Evolutionary conservation across 2,888 invertebrate species (phyloP), one percentile per base, ranked within the genome.

Genomic region (Acrocera orbiculus): DNA sequence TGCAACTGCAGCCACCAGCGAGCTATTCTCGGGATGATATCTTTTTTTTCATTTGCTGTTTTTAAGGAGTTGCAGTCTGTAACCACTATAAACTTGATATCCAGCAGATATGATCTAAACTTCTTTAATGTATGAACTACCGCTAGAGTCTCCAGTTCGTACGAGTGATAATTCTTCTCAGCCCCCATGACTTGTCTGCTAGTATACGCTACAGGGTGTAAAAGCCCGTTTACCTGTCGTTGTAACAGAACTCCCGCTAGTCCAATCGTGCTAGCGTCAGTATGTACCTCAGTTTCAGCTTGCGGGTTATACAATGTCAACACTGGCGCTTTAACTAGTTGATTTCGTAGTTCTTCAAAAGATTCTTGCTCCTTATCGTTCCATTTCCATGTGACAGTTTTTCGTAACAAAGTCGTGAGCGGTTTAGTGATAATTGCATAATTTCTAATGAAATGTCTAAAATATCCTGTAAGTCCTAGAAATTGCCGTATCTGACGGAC

Each of bases 121-220:
- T 34, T 39, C 9, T 31, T 39, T 9, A 33, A n/a, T 8, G 33
- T 10, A 3, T 27, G 4, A 2, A 27, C 27, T 16, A 27, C 27
- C 5, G 27, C 27, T 3, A 27, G 4, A 8, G 27, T 27, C 4
- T 27, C 27, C 2, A 16, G 16, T 4, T 27, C 27, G n/a, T 27
- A 27, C 5, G 46, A 45, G 16, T 47, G 45, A 32, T 51, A 54
- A 8, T 44, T 47, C 4, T 16, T 16, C 40, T 56, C 51, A 2
- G 38, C 9, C 3, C 23, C 34, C 7, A 44, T 43, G 3, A 51
- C 39, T 19, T 41, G 40, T 28, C 44, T 43, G 13, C 47, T 49
- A 26, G 36, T 46, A 36, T 47, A 54, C 3, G 44, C 43, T 2
- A 54, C 40, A 8, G 42, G 42, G 22, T 40, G 37, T 2, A 32